These are phyloP conservation scores for Beris chalybata DNA, from an alignment of 2,888 invertebrate genomes.

Conservation along the genomic window DNA sequence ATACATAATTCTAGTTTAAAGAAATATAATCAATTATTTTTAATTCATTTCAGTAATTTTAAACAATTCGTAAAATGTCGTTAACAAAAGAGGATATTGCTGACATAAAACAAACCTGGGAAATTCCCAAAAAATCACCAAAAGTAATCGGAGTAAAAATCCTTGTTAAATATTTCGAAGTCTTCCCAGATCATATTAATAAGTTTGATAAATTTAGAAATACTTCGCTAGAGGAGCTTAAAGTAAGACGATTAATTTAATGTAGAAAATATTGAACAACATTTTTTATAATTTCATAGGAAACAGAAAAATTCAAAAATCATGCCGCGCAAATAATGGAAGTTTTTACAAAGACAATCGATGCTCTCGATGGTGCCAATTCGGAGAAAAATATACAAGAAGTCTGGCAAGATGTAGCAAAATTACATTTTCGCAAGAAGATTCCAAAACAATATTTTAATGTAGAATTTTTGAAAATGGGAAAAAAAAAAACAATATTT, in stretches of 20 bases:
- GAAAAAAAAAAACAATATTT: no score
- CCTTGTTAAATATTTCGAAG: constrained; percentile 49
- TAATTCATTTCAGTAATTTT: no score
- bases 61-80: constrained; percentile 23
- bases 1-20: no score
- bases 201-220: constrained; percentile 51
- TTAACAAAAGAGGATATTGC: constrained; percentile 52
- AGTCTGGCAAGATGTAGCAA: constrained; percentile 50
- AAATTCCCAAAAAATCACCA: constrained; percentile 50
- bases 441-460: constrained; percentile 50
- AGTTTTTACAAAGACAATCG: constrained; percentile 51
- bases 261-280: no score
- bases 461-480: constrained; percentile 43
- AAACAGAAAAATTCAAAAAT: constrained; percentile 49
- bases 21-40: no score
- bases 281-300: constrained; percentile 41
- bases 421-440: constrained; percentile 48
- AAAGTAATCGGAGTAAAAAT: constrained; percentile 53
- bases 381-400: constrained; percentile 46
- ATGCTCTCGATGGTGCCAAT: constrained; percentile 48
- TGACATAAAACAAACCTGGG: constrained; percentile 54
- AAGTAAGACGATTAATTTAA: constrained; percentile 43
- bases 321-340: constrained; percentile 52
- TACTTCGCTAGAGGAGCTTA: constrained; percentile 48
- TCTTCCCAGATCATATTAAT: constrained; percentile 53